phyloP scores from a whole-genome alignment of 2,113 vertebrate species.

The Phrynocephalus versicolor region DNA sequence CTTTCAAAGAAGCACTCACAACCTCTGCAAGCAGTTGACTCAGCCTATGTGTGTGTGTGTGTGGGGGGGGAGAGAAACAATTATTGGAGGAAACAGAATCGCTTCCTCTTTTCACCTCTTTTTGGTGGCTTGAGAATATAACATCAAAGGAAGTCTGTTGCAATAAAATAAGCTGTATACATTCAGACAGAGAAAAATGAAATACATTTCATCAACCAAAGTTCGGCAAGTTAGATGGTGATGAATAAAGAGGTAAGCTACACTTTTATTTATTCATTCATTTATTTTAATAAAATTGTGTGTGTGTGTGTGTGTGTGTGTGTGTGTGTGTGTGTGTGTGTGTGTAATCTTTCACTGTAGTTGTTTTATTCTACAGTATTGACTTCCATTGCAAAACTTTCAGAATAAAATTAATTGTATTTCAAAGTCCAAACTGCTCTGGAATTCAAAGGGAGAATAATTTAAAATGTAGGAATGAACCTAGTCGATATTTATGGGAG shows the following conservation, averaged over 20 bases:
- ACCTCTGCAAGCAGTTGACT: neutral
- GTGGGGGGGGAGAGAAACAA: too few relatives aligned
- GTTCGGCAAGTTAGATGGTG: neutral
- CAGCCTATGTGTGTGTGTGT: too few relatives aligned
- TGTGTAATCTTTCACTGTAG: neutral
- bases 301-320: too few relatives aligned
- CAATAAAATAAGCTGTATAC: neutral
- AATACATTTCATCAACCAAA: neutral
- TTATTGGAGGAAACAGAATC: too few relatives aligned
- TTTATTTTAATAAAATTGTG: too few relatives aligned
- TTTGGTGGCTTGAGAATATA: neutral
- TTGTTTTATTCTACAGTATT: neutral
- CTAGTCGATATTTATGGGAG: neutral
- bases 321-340: too few relatives aligned
- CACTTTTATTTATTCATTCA: too few relatives aligned
- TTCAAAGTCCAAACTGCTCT: neutral
- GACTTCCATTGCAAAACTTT: neutral
- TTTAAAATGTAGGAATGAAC: neutral
- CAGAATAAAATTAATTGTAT: neutral
- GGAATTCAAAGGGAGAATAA: neutral
- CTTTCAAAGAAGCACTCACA: neutral
- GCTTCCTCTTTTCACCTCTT: too few relatives aligned
- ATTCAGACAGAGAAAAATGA: neutral
- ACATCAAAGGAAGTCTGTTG: conserved; percentile 19
- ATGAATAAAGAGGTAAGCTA: conserved; percentile 5